Percentiles rank a stretch among this genome's conserved stretches.
Evolutionary conservation across 2,113 vertebrate genomes (phyloP).

Genomic region (Neopipo cinnamomea): DNA sequence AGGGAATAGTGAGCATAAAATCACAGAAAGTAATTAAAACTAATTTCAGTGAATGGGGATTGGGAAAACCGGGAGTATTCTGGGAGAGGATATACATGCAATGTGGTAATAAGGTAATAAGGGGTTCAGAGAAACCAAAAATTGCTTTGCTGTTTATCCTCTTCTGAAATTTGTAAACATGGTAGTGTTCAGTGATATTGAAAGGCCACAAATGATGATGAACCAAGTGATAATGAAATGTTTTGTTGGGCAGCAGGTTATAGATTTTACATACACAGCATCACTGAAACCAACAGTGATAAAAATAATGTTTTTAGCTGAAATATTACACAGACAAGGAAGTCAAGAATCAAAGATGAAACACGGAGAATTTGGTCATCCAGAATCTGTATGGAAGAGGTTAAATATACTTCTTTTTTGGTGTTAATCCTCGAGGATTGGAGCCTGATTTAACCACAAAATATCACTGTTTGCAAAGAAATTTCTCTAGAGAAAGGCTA

Average conservation of each 20-base stretch:
- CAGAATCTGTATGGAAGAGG: neutral
- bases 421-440: neutral
- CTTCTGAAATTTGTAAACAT: neutral
- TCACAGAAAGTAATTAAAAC: neutral
- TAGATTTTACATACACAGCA: neutral
- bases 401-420: neutral
- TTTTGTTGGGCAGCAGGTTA: neutral
- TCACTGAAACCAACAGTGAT: neutral
- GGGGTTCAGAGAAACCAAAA: neutral
- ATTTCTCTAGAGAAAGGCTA: neutral
- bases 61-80: neutral
- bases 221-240: neutral
- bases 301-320: neutral
- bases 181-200: neutral
- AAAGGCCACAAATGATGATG: neutral
- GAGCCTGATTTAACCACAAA: neutral
- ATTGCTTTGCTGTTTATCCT: neutral
- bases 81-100: neutral
- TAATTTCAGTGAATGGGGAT: neutral
- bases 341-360: neutral
- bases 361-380: neutral
- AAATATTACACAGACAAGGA: neutral
- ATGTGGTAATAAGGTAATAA: neutral
- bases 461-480: neutral
- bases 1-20: neutral